Conservation (phyloP, 2,797 vertebrate genomes). For the Rhinichthys osculus region DNA sequence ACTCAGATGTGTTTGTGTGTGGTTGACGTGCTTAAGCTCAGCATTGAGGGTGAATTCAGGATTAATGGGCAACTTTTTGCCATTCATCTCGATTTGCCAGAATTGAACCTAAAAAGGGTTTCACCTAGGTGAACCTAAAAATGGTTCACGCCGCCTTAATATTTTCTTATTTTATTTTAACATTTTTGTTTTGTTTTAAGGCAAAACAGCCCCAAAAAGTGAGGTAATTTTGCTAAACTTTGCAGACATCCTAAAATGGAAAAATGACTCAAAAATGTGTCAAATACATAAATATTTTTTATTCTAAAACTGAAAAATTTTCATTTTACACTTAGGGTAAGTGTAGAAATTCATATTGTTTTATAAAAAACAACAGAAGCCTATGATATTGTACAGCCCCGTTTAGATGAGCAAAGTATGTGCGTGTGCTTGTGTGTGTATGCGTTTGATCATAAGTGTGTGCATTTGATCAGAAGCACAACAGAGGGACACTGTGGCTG, state of each 20-base stretch:
- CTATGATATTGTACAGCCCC: conserved; percentile 4
- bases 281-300: background rate
- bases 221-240: background rate
- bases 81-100: conserved; percentile 1
- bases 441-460: conserved; percentile 54
- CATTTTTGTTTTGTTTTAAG: background rate
- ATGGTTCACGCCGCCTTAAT: background rate
- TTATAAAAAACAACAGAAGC: background rate
- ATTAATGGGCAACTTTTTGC: background rate
- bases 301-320: background rate
- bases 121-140: too few species aligned
- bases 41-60: background rate
- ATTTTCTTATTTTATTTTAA: background rate
- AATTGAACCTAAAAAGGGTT: conserved; percentile 34
- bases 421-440: conserved; percentile 62
- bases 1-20: conserved; percentile 57
- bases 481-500: conserved; percentile 28
- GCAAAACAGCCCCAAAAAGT: background rate
- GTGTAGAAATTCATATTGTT: background rate
- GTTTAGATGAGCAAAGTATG: conserved; percentile 43
- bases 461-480: conserved; percentile 52
- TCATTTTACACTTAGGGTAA: background rate
- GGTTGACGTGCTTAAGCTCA: conserved; percentile 35
- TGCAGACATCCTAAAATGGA: background rate
- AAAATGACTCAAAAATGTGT: background rate